Conservation (phyloP, 2,113 vertebrate species). For the Elanoides forficatus region DNA sequence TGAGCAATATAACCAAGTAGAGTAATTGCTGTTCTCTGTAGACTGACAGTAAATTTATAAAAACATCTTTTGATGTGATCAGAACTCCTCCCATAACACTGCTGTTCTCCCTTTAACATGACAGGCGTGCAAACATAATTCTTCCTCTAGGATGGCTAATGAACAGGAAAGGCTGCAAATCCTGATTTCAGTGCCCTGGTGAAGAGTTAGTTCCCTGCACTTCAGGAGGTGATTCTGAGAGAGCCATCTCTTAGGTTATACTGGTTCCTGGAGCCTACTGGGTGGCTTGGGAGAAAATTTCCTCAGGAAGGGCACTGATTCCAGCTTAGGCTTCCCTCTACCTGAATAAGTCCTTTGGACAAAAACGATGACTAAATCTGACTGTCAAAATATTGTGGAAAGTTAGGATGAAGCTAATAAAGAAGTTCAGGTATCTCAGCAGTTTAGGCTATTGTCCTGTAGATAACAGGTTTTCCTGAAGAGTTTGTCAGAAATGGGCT, state of each 20-base stretch:
- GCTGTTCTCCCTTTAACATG: neutral
- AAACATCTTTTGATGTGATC: neutral
- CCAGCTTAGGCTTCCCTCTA: neutral
- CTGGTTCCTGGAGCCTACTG: neutral
- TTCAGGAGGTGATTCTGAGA: neutral
- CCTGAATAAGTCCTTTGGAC: neutral
- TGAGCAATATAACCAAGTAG: neutral
- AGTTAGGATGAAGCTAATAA: neutral
- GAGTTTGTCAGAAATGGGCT: neutral
- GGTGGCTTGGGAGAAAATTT: neutral
- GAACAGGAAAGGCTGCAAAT: neutral
- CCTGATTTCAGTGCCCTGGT: neutral
- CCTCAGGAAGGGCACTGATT: neutral
- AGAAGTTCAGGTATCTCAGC: neutral
- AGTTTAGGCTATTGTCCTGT: neutral
- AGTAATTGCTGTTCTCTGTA: neutral
- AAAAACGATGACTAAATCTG: neutral
- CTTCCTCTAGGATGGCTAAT: neutral
- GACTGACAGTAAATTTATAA: neutral
- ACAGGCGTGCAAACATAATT: rapidly evolving
- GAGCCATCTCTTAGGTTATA: neutral
- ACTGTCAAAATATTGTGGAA: neutral
- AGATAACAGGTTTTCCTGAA: neutral
- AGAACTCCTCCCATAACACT: neutral
- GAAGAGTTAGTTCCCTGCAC: neutral